phyloP scores from a whole-genome alignment of 2,113 vertebrate genomes.

The Grammomys surdaster region DNA sequence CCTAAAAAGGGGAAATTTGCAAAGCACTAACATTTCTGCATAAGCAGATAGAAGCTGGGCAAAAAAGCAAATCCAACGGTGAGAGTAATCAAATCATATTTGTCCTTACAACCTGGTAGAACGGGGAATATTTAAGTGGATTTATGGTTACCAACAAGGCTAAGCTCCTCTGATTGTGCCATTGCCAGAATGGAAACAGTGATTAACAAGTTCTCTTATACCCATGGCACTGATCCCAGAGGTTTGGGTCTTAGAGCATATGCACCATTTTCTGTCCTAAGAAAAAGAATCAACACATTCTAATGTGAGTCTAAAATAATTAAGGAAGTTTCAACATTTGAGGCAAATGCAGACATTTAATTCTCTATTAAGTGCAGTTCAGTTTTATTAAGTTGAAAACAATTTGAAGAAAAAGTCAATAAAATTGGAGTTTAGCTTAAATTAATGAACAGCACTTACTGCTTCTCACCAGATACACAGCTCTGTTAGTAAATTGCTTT shows the following conservation, averaged over 20 bases:
- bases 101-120: slow-evolving; percentile 12
- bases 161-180: not conserved
- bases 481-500: slow-evolving; percentile 62
- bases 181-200: not conserved
- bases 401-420: slow-evolving; percentile 73
- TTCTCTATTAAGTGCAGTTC: slow-evolving; percentile 60
- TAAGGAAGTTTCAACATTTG: slow-evolving; percentile 29
- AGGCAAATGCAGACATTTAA: slow-evolving; percentile 71
- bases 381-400: slow-evolving; percentile 77
- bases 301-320: slow-evolving; percentile 54
- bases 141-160: slow-evolving; percentile 7
- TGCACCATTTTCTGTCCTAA: slow-evolving; percentile 17
- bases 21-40: not conserved
- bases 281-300: slow-evolving; percentile 19
- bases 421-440: slow-evolving; percentile 73
- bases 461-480: slow-evolving; percentile 11
- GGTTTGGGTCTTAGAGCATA: not conserved
- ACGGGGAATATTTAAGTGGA: not conserved
- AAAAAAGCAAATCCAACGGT: not conserved
- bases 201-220: not conserved
- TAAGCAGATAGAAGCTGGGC: slow-evolving; percentile 1
- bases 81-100: slow-evolving; percentile 11
- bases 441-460: slow-evolving; percentile 74
- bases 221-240: not conserved
- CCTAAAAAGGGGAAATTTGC: not conserved